Conservation (phyloP, 2,888 invertebrate genomes). For the Cylindroiulus punctatus region DNA sequence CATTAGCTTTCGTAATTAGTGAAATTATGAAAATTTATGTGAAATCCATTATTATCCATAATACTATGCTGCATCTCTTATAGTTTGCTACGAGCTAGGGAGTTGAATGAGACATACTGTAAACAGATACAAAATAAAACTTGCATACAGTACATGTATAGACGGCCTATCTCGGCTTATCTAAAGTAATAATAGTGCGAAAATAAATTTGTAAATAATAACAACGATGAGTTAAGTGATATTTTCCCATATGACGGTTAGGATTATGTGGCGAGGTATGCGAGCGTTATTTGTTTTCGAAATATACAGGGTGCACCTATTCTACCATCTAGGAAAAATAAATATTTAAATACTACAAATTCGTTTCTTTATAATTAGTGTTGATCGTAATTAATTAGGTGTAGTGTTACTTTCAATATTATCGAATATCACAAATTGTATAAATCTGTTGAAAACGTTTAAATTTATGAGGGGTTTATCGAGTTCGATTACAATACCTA, state of each 20-base stretch:
- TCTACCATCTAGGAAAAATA: background rate
- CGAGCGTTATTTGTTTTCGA: background rate
- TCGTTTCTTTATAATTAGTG: background rate
- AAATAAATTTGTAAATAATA: background rate
- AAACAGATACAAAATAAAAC: background rate
- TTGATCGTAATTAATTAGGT: slow-evolving; percentile 14
- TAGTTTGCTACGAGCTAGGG: background rate
- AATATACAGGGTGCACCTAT: background rate
- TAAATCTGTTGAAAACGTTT: background rate
- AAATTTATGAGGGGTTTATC: background rate
- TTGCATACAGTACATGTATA: background rate
- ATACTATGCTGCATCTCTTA: too few species aligned
- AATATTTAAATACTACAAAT: background rate
- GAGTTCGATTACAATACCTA: background rate
- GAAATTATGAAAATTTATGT: too few species aligned
- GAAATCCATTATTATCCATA: too few species aligned
- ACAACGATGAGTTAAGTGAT: background rate
- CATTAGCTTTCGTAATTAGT: too few species aligned
- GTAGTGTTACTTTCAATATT: background rate
- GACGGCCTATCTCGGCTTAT: background rate
- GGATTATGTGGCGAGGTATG: background rate
- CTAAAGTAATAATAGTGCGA: background rate
- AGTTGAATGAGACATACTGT: background rate
- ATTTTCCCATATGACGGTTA: slow-evolving; percentile 3
- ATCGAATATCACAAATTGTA: background rate